Conservation (phyloP, 2,888 invertebrate genomes). For the Nycteola revayana region DNA sequence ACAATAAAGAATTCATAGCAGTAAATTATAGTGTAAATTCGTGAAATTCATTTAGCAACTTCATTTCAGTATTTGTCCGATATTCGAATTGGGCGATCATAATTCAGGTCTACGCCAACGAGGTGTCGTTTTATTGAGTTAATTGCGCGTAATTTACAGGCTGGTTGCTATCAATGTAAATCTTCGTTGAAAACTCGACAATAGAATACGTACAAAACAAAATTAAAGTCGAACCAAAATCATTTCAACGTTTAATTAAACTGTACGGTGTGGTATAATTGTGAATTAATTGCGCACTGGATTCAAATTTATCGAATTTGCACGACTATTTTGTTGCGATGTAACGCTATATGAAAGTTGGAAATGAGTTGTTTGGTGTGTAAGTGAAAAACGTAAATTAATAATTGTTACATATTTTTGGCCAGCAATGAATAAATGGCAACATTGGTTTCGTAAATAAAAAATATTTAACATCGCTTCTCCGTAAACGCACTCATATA, state of each 20-base stretch:
- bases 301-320: constrained; percentile 57
- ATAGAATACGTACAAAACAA: constrained; percentile 55
- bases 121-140: constrained; percentile 32
- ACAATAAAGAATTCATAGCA: no score
- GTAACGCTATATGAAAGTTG: no score
- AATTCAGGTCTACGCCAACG: constrained; percentile 28
- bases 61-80: constrained; percentile 6
- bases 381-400: no score
- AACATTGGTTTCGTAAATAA: no score
- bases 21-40: no score
- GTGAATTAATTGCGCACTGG: constrained; percentile 57
- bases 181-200: constrained; percentile 46
- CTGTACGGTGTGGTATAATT: constrained; percentile 54
- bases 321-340: constrained; percentile 50
- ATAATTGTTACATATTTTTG: no score
- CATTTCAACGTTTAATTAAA: constrained; percentile 62
- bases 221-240: constrained; percentile 55
- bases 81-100: constrained; percentile 14
- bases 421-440: no score
- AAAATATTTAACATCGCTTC: no score
- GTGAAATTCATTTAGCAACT: constrained; percentile 4
- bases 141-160: constrained; percentile 45
- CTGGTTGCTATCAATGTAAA: constrained; percentile 47
- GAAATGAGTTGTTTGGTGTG: no score
- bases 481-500: no score